phyloP scores from a whole-genome alignment of 2,888 invertebrate species.

The Synergus gifuensis region DNA sequence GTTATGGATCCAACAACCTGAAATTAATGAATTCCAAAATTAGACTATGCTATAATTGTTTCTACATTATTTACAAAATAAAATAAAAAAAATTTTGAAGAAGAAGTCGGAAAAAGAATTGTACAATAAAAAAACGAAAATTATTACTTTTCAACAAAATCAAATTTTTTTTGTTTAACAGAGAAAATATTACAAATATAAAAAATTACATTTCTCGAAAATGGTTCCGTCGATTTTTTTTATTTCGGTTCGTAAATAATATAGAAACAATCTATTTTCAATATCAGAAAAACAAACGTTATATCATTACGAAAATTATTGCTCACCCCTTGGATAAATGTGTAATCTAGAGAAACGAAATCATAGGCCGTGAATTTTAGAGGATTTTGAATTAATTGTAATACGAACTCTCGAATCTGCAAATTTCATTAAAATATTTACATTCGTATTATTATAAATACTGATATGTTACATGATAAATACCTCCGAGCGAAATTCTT shows the following conservation, averaged over 20 bases:
- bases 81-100: too few species aligned
- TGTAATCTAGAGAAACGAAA: conserved; percentile 63
- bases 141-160: too few species aligned
- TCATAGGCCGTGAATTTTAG: conserved; percentile 65
- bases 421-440: conserved; percentile 2
- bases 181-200: too few species aligned
- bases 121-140: too few species aligned
- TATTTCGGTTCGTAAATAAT: not conserved
- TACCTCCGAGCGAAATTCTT: conserved; percentile 64
- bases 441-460: not conserved
- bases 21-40: not conserved
- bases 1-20: conserved; percentile 65
- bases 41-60: not conserved
- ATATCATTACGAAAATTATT: not conserved
- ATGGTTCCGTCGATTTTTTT: too few species aligned
- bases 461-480: not conserved
- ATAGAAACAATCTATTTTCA: too few species aligned
- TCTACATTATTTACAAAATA: not conserved
- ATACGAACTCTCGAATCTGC: conserved; percentile 65
- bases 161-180: too few species aligned
- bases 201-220: too few species aligned
- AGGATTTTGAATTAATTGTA: conserved; percentile 67
- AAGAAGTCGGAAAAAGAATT: too few species aligned
- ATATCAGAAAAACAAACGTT: too few species aligned
- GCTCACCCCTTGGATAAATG: conserved; percentile 63